Conservation (phyloP, 1,140 invertebrate species). For the Drosophila mojavensis region DNA sequence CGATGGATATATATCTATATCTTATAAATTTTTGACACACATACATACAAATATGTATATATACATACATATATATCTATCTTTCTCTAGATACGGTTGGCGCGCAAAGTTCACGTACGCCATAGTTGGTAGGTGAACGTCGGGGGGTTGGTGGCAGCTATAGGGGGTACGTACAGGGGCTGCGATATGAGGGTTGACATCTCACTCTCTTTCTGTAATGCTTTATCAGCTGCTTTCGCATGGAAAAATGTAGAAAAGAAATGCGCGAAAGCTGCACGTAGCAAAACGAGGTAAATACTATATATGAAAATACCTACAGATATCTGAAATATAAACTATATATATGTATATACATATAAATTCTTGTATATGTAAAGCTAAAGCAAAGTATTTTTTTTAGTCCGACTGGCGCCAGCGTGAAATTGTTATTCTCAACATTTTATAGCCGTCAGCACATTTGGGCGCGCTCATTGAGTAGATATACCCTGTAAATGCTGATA, state of each 20-base stretch:
- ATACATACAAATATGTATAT: constrained; percentile 6
- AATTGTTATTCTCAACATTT: constrained; percentile 16
- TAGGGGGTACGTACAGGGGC: too few species aligned
- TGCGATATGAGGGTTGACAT: too few species aligned
- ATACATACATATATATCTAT: constrained; percentile 25
- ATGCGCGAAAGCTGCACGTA: constrained; percentile 41
- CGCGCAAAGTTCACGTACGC: constrained; percentile 61
- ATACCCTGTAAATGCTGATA: background rate
- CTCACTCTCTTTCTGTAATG: constrained; percentile 39
- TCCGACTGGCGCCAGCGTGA: background rate
- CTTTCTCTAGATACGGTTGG: constrained; percentile 42
- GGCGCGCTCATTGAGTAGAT: background rate
- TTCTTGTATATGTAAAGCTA: background rate
- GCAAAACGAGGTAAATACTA: constrained; percentile 35
- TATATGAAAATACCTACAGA: background rate
- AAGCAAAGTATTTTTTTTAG: constrained; percentile 11
- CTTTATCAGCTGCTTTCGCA: constrained; percentile 52
- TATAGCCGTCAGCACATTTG: constrained; percentile 13
- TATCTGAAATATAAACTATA: background rate
- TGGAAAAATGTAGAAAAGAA: constrained; percentile 41
- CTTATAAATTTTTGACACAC: constrained; percentile 11
- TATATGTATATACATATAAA: background rate
- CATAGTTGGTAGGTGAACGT: constrained; percentile 59
- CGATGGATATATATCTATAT: constrained; percentile 50
- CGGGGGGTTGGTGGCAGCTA: background rate